Percentiles rank a stretch among this genome's conserved stretches.
phyloP scores from a whole-genome alignment of 2,113 vertebrate genomes.

The Pelvicachromis taeniatus region DNA sequence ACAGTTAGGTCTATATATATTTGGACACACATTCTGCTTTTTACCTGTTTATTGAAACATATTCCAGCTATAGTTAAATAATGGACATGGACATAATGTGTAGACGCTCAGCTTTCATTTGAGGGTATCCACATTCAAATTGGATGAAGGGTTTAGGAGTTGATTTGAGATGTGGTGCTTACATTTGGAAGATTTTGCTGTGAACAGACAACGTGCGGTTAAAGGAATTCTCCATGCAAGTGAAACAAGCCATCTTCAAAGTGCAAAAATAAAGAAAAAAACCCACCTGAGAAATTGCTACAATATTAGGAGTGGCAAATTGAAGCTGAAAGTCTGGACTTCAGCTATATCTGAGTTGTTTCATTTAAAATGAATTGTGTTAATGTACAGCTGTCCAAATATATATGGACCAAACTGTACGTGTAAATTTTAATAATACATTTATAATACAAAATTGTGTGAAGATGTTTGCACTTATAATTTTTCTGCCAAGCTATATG shows the following conservation, averaged over 20 bases:
- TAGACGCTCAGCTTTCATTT: neutral
- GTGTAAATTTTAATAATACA: neutral
- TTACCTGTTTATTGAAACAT: neutral
- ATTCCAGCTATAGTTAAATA: neutral
- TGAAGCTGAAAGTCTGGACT: fast-evolving
- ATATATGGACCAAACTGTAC: neutral
- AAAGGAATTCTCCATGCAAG: neutral
- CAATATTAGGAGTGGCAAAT: neutral
- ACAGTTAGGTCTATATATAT: neutral
- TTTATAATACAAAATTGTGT: neutral
- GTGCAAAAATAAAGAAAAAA: neutral
- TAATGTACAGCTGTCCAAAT: neutral
- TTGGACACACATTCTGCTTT: fast-evolving
- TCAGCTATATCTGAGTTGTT: neutral
- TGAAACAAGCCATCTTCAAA: neutral
- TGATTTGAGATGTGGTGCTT: neutral
- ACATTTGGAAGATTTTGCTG: neutral
- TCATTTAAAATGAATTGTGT: neutral
- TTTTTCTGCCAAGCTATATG: neutral
- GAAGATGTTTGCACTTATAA: neutral
- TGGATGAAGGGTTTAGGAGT: neutral
- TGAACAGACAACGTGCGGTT: neutral
- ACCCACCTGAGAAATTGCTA: neutral
- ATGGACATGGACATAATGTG: neutral
- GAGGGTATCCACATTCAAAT: neutral